A percentile compares a stretch with the other conserved stretches of the same genome.
These are phyloP conservation scores for Cephus sareptanus DNA, from an alignment of 2,888 invertebrate species.

Conservation along the genomic window DNA sequence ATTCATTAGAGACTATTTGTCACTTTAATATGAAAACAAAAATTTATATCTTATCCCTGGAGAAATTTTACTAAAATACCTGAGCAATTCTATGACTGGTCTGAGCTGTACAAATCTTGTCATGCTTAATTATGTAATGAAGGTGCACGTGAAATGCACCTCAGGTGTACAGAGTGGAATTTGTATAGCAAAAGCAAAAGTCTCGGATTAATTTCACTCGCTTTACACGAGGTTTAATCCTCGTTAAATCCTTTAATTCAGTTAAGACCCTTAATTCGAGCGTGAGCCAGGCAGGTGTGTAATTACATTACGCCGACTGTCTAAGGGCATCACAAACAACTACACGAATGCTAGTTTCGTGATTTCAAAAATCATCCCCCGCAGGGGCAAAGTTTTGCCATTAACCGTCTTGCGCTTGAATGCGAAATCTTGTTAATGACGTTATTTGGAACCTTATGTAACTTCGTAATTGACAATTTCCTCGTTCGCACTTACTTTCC, in stretches of 20 bases:
- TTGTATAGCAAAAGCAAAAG: background rate
- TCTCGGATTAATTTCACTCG: constrained; percentile 7
- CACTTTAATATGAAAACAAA: background rate
- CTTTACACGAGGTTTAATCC: constrained; percentile 7
- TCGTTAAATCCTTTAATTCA: constrained; percentile 5
- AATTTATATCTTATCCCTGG: background rate
- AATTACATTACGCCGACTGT: background rate
- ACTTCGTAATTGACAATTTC: background rate
- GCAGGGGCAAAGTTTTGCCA: background rate
- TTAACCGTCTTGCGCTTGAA: background rate
- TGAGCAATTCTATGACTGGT: background rate
- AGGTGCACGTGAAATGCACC: constrained; percentile 2
- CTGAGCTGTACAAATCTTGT: background rate
- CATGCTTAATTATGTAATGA: constrained; percentile 27
- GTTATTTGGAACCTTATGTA: background rate
- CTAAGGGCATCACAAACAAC: constrained; percentile 2
- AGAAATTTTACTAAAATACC: background rate
- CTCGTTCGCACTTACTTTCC: background rate
- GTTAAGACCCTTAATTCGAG: constrained; percentile 6
- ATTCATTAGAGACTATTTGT: background rate
- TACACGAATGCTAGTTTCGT: background rate
- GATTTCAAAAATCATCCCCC: background rate
- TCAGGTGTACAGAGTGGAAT: background rate
- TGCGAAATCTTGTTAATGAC: background rate
- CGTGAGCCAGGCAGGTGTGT: constrained; percentile 2